A percentile compares a stretch with the other conserved stretches of the same genome.
Conservation (phyloP, 2,888 invertebrate species). For the Platerodrilus igneus region DNA sequence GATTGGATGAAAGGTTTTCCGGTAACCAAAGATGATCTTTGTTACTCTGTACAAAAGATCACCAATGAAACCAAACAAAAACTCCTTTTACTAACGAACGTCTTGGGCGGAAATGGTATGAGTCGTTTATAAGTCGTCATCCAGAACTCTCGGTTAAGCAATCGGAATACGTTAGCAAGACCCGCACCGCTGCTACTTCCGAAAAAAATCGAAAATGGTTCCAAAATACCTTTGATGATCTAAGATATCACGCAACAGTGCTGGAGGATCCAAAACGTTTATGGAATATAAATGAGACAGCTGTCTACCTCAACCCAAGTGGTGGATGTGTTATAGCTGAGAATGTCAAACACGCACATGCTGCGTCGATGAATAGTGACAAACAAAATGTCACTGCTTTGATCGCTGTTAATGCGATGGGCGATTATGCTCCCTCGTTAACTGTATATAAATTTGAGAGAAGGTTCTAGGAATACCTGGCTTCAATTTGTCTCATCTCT, state of each 20-base stretch:
- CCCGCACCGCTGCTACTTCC: slow-evolving; percentile 22
- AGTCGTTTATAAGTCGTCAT: slow-evolving; percentile 25
- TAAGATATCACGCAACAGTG: slow-evolving; percentile 4
- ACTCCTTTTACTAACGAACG: slow-evolving; percentile 12
- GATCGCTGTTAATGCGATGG: no score
- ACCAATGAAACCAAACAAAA: slow-evolving; percentile 18
- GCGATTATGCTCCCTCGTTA: no score
- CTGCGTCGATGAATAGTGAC: no score
- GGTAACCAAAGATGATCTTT: slow-evolving; percentile 8
- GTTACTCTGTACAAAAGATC: slow-evolving; percentile 25
- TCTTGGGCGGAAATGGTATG: slow-evolving; percentile 23
- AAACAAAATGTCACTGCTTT: no score
- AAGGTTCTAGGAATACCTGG: no score
- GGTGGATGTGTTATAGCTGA: slow-evolving; percentile 26
- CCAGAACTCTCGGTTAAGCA: slow-evolving; percentile 20
- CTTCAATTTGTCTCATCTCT: no score
- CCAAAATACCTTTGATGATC: slow-evolving; percentile 10
- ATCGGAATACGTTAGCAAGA: slow-evolving; percentile 25
- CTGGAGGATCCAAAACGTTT: slow-evolving; percentile 23
- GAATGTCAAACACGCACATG: slow-evolving; percentile 14
- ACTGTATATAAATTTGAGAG: no score
- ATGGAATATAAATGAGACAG: slow-evolving; percentile 31
- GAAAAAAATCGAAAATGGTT: slow-evolving; percentile 26
- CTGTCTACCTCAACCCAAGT: slow-evolving; percentile 23
- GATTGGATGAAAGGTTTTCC: slow-evolving; percentile 16